Percentiles rank a stretch among this genome's conserved stretches.
phyloP scores from a whole-genome alignment of 2,888 invertebrate genomes.

The Nomada hirtipes region DNA sequence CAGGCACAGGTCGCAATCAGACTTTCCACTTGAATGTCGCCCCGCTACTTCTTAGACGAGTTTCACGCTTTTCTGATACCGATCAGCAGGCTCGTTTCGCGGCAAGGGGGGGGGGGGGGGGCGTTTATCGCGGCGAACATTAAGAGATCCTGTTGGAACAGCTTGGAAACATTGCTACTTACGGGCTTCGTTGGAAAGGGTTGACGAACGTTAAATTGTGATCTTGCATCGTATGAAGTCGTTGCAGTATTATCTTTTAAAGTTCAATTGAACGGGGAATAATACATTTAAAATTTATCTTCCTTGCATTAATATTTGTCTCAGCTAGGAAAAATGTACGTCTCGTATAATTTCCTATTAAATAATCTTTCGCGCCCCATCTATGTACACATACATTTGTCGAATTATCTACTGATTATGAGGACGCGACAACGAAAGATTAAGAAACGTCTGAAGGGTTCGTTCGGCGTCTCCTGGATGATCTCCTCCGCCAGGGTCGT shows the following conservation, averaged over 20 bases:
- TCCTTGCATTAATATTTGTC: too few relatives aligned
- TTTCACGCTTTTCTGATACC: slow-evolving; percentile 40
- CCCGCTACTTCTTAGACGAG: slow-evolving; percentile 28
- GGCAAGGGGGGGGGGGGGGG: slow-evolving; percentile 12
- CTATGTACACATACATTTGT: too few relatives aligned
- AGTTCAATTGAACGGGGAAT: too few relatives aligned
- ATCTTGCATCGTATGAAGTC: neutral
- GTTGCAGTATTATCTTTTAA: neutral
- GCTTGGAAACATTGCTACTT: neutral
- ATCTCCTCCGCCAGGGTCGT: slow-evolving; percentile 30
- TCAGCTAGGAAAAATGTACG: too few relatives aligned
- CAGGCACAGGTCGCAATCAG: slow-evolving; percentile 31
- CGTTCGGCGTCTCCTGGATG: slow-evolving; percentile 56
- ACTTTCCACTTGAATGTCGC: slow-evolving; percentile 41
- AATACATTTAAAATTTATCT: too few relatives aligned
- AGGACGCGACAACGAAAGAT: slow-evolving; percentile 26
- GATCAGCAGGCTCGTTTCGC: slow-evolving; percentile 9
- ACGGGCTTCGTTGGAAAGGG: neutral
- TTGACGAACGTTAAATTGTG: neutral
- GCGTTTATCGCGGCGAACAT: neutral
- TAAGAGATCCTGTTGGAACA: slow-evolving; percentile 3
- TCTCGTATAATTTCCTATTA: too few relatives aligned
- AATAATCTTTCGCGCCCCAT: neutral
- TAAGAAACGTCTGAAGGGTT: slow-evolving; percentile 61
- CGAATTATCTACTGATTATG: neutral